Evolutionary conservation across 2,113 vertebrate genomes (phyloP).

Genomic region (Amazona vittata): DNA sequence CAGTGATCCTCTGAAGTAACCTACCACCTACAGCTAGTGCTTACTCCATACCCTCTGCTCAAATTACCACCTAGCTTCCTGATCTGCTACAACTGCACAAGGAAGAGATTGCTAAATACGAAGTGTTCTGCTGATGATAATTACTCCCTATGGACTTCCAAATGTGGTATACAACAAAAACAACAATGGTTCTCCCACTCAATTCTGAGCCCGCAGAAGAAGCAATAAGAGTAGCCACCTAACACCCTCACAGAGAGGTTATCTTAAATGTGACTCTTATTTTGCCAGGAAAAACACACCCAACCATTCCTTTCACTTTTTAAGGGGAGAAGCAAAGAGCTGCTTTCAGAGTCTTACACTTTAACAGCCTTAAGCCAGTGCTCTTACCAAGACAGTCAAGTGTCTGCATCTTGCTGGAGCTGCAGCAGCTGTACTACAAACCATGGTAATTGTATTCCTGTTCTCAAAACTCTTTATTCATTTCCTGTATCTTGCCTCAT

Average conservation of each 20-base stretch:
- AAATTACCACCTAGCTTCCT: neutral
- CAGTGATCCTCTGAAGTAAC: neutral
- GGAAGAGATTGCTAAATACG: neutral
- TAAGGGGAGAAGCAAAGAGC: neutral
- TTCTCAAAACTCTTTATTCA: neutral
- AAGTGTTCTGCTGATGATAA: neutral
- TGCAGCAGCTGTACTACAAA: neutral
- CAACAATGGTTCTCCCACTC: neutral
- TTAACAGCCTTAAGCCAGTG: neutral
- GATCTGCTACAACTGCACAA: neutral
- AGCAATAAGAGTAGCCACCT: neutral
- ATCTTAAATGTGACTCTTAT: neutral
- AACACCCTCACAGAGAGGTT: neutral
- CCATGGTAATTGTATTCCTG: neutral
- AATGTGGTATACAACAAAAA: neutral
- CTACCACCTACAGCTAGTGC: neutral
- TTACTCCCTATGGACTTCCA: neutral
- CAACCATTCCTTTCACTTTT: neutral
- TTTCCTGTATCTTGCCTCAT: neutral
- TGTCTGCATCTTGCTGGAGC: neutral
- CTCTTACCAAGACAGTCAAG: neutral
- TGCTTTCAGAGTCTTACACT: neutral
- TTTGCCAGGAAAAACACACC: neutral
- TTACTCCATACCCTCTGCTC: neutral
- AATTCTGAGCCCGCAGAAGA: neutral